Evolutionary conservation across 2,113 vertebrate species (phyloP).

Genomic region (Dinomys branickii): DNA sequence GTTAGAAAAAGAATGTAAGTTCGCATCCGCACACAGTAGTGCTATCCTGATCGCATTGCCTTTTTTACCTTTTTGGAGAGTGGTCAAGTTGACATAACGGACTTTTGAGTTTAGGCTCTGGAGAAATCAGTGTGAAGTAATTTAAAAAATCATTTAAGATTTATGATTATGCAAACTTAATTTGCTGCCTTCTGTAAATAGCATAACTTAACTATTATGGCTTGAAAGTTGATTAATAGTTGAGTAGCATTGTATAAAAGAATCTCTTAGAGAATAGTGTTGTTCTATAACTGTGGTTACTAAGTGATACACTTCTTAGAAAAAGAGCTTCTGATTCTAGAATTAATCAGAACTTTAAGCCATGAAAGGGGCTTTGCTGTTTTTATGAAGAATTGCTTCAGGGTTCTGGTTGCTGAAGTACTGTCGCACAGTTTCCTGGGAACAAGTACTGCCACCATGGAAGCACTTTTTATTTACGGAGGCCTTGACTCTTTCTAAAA

Average conservation of each 20-base stretch:
- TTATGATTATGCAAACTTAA: slow-evolving; percentile 43
- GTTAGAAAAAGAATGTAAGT: slow-evolving; percentile 32
- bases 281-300: slow-evolving; percentile 52
- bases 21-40: background rate
- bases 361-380: slow-evolving; percentile 40
- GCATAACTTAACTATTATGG: slow-evolving; percentile 59
- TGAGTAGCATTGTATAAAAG: slow-evolving; percentile 3
- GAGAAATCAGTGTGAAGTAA: slow-evolving; percentile 50
- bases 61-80: slow-evolving; percentile 5
- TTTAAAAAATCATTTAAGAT: slow-evolving; percentile 51
- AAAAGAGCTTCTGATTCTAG: slow-evolving; percentile 40
- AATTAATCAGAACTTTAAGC: slow-evolving; percentile 60
- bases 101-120: background rate
- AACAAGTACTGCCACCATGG: background rate
- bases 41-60: background rate
- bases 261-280: slow-evolving; percentile 31
- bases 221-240: slow-evolving; percentile 48
- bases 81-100: background rate
- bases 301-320: slow-evolving; percentile 38
- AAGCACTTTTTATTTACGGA: slow-evolving; percentile 67
- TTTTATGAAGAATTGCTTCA: slow-evolving; percentile 51
- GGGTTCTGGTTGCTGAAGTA: slow-evolving; percentile 53
- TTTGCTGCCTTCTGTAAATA: slow-evolving; percentile 31
- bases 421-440: slow-evolving; percentile 51
- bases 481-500: slow-evolving; percentile 87